Conservation (phyloP, 2,888 invertebrate genomes). For the Ichneumon xanthorius region DNA sequence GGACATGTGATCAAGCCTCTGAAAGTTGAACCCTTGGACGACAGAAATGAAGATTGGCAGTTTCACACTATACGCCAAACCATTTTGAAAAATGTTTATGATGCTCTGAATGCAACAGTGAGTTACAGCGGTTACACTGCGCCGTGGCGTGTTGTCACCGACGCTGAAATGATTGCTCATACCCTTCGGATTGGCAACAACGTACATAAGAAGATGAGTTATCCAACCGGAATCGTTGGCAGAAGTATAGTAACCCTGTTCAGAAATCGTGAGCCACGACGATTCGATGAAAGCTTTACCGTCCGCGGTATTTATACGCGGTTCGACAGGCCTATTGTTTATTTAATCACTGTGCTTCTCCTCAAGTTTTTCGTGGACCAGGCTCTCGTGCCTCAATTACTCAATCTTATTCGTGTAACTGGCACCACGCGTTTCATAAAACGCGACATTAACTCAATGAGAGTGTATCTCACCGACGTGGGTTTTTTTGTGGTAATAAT, state of each 20-base stretch:
- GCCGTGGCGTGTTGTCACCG: too few relatives aligned
- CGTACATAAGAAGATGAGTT: too few relatives aligned
- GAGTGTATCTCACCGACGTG: background rate
- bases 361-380: background rate
- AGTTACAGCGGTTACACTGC: too few relatives aligned
- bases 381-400: background rate
- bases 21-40: too few relatives aligned
- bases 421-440: background rate
- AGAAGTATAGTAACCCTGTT: background rate
- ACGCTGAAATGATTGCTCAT: too few relatives aligned
- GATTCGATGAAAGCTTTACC: background rate
- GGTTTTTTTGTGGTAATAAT: background rate
- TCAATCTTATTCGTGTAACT: background rate
- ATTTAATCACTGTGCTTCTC: background rate
- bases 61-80: too few relatives aligned
- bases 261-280: background rate
- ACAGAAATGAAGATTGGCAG: rapidly evolving
- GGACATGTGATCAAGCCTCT: too few relatives aligned
- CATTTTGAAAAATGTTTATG: too few relatives aligned
- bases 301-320: background rate
- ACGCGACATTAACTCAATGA: background rate
- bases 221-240: background rate
- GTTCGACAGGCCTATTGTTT: background rate
- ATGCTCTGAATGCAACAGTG: too few relatives aligned
- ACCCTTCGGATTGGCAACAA: too few relatives aligned